A percentile compares a stretch with the other conserved stretches of the same genome.
Evolutionary conservation across 1,140 invertebrate species (phyloP).

Genomic region (Grapholita molesta): DNA sequence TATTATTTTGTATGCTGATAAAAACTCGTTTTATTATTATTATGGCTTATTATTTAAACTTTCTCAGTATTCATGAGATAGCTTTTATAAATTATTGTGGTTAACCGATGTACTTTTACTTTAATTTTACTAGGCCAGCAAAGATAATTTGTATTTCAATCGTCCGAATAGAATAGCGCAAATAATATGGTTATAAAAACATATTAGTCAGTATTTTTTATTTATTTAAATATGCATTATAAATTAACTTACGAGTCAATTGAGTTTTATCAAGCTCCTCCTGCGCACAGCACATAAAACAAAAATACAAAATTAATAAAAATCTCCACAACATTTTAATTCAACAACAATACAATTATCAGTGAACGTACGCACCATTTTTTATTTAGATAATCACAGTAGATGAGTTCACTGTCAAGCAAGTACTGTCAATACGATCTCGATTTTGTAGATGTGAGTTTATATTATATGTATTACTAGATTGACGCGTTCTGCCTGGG

Average conservation of each 20-base stretch:
- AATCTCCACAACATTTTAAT: not conserved
- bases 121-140: too few relatives aligned
- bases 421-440: conserved; percentile 32
- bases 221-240: too few relatives aligned
- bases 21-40: too few relatives aligned
- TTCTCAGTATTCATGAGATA: too few relatives aligned
- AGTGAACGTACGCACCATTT: conserved; percentile 38
- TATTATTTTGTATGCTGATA: too few relatives aligned
- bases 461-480: conserved; percentile 34
- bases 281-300: conserved; percentile 55
- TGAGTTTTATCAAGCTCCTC: conserved; percentile 79
- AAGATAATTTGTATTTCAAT: too few relatives aligned
- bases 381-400: conserved; percentile 11
- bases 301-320: conserved; percentile 23
- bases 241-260: conserved; percentile 68
- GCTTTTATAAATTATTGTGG: too few relatives aligned
- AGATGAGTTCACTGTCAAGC: not conserved
- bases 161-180: too few relatives aligned
- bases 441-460: conserved; percentile 33
- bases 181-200: too few relatives aligned
- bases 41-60: too few relatives aligned
- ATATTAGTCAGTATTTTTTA: too few relatives aligned
- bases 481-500: conserved; percentile 44
- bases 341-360: conserved; percentile 17
- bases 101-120: too few relatives aligned